Evolutionary conservation across 2,888 invertebrate genomes (phyloP), one percentile per base, ranked within the genome.

Genomic region (Catotricha subobsoleta): DNA sequence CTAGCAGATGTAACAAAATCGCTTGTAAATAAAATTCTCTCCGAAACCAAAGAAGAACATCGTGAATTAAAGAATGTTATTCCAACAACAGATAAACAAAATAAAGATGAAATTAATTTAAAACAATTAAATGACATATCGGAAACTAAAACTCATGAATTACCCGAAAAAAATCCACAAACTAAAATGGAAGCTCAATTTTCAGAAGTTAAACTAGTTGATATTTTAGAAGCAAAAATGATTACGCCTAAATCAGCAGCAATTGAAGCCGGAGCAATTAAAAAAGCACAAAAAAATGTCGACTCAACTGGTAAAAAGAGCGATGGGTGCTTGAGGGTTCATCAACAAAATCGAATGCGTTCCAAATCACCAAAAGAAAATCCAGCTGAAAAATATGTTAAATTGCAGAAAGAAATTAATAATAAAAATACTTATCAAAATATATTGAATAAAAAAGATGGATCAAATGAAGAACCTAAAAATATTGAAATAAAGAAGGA

Each of bases 161-260:
- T 39, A n/a, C 39, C 44, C 1, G 44, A 42, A 25, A 38, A 41
- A 28, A 39, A 28, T 16, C n/a, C 38, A n/a, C 40, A 43, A 35
- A 29, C 39, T 25, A 43, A 43, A 43, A 10, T 40, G 9, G 43
- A 43, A 13, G 34, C 40, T 5, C 3, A 39, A 18, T 42, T 42
- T 34, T 16, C 35, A 2, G 27, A 34, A n/a, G 27, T 35, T 13
- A 43, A 43, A 40, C 30, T 43, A 19, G 29, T 43, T 7, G 35
- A 43, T 18, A 40, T 40, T 21, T 40, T 43, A 19, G 43, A 43
- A 16, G 36, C 43, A 25, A 38, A 38, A 23, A 43, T 43, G 43
- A 25, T 35, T 20, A 35, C 28, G 27, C 30, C 43, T 9, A 33
- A 39, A 23, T 6, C 16, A 7, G 10, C 33, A 9, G 16, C 16